Conservation (phyloP, 2,888 invertebrate genomes). For the Notodromas monacha region DNA sequence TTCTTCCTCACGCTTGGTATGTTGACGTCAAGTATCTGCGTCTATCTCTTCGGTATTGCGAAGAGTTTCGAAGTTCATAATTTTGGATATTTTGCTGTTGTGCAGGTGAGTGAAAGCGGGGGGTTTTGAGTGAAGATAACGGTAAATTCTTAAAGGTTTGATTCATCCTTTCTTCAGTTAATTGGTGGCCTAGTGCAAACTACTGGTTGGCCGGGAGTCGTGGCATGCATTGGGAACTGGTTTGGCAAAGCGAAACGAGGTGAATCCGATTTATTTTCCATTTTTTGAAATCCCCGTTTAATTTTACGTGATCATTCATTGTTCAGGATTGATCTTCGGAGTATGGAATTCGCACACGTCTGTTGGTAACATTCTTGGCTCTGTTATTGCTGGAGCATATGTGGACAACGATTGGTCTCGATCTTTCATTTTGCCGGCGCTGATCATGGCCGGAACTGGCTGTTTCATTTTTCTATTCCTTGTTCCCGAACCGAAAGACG, state of each 20-base stretch:
- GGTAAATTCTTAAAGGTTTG: too few species aligned
- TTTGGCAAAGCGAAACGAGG: constrained; percentile 67
- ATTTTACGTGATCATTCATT: constrained; percentile 10
- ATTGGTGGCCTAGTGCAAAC: constrained; percentile 60
- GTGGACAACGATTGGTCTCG: constrained; percentile 61
- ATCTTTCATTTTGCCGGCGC: constrained; percentile 65
- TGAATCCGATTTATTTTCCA: constrained; percentile 9
- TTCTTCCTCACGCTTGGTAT: constrained; percentile 71
- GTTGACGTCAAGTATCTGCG: constrained; percentile 50
- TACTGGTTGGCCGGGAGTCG: constrained; percentile 87
- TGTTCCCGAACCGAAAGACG: constrained; percentile 42
- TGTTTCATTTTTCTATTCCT: constrained; percentile 46
- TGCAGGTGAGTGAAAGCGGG: constrained; percentile 28
- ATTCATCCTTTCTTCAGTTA: too few species aligned
- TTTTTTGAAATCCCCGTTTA: constrained; percentile 6
- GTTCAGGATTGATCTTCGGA: constrained; percentile 45
- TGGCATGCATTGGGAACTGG: constrained; percentile 77
- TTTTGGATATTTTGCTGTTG: constrained; percentile 40
- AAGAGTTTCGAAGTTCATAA: constrained; percentile 43
- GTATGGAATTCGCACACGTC: constrained; percentile 93
- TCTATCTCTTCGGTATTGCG: constrained; percentile 61
- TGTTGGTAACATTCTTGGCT: constrained; percentile 70
- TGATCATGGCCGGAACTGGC: constrained; percentile 36
- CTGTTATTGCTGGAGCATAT: constrained; percentile 52
- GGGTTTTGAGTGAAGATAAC: neutral